Percentiles rank a stretch among this genome's conserved stretches.
phyloP scores from a whole-genome alignment of 2,888 invertebrate genomes.

The Coenonympha glycerion region DNA sequence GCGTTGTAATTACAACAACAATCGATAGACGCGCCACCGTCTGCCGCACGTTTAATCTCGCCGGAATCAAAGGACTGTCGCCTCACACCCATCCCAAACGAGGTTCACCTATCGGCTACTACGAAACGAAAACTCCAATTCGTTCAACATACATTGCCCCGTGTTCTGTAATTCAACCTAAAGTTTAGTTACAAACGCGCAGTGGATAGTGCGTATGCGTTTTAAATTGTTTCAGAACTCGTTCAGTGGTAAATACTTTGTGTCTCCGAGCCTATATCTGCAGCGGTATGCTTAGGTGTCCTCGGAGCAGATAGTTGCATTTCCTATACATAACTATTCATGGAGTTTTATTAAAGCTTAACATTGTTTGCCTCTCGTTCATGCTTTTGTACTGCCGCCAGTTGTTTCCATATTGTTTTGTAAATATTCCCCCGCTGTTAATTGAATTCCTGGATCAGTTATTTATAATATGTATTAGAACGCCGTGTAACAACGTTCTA shows the following conservation, averaged over 20 bases:
- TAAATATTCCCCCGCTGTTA: conserved; percentile 32
- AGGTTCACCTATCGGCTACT: conserved; percentile 45
- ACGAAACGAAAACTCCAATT: conserved; percentile 28
- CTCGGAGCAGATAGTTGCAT: conserved; percentile 70
- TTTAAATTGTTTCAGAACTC: conserved; percentile 44
- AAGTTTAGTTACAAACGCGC: conserved; percentile 25
- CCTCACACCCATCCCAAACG: conserved; percentile 63
- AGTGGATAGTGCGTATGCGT: conserved; percentile 35
- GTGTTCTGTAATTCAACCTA: background rate
- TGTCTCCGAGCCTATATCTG: conserved; percentile 69
- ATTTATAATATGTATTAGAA: conserved; percentile 28
- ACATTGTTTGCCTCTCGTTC: conserved; percentile 51
- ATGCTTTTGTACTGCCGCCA: conserved; percentile 36
- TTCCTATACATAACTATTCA: conserved; percentile 61
- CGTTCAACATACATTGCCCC: conserved; percentile 38
- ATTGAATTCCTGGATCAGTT: conserved; percentile 32
- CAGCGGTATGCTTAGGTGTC: conserved; percentile 63
- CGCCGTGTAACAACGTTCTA: conserved; percentile 25
- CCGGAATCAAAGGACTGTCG: conserved; percentile 73
- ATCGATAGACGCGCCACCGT: conserved; percentile 77
- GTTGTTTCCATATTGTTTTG: conserved; percentile 37
- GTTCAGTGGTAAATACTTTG: conserved; percentile 54
- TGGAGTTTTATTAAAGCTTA: conserved; percentile 62
- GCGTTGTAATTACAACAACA: conserved; percentile 77
- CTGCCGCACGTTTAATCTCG: conserved; percentile 76